Percentiles rank a stretch among this genome's conserved stretches.
Conservation (phyloP, 2,113 vertebrate genomes). For the Nymphicus hollandicus region DNA sequence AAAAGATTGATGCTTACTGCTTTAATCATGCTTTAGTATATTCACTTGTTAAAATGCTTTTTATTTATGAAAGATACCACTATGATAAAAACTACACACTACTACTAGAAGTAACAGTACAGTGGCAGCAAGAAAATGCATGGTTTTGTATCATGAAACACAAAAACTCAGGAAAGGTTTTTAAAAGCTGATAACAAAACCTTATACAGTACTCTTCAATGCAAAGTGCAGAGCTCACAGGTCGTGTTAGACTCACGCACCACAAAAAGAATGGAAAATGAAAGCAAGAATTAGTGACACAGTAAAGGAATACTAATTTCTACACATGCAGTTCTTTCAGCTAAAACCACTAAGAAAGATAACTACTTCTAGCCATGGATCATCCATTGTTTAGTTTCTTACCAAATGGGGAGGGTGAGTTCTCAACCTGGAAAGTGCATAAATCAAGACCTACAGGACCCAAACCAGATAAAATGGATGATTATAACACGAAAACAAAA, state of each 20-base stretch:
- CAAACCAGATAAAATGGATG: constrained; percentile 92
- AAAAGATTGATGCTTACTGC: background rate
- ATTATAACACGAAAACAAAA: constrained; percentile 77
- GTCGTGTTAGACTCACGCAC: constrained; percentile 7
- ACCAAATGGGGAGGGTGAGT: constrained; percentile 92
- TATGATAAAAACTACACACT: constrained; percentile 9
- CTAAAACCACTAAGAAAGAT: constrained; percentile 60
- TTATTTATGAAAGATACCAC: background rate
- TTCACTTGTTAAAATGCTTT: background rate
- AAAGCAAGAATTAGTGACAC: constrained; percentile 67
- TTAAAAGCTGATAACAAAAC: constrained; percentile 4
- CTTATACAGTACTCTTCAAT: background rate
- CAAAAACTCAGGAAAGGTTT: constrained; percentile 15
- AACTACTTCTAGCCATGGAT: constrained; percentile 80
- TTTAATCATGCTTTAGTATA: constrained; percentile 12
- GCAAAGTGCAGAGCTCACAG: background rate
- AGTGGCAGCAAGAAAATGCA: constrained; percentile 33
- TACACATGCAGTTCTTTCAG: constrained; percentile 69
- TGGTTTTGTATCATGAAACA: constrained; percentile 38
- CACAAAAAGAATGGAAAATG: constrained; percentile 20
- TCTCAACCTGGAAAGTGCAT: constrained; percentile 96
- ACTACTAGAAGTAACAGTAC: background rate
- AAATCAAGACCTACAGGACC: constrained; percentile 99
- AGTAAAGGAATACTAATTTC: constrained; percentile 30
- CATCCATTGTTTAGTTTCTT: constrained; percentile 84